Conservation (phyloP, 1,140 invertebrate genomes). For the Drosophila sechellia region DNA sequence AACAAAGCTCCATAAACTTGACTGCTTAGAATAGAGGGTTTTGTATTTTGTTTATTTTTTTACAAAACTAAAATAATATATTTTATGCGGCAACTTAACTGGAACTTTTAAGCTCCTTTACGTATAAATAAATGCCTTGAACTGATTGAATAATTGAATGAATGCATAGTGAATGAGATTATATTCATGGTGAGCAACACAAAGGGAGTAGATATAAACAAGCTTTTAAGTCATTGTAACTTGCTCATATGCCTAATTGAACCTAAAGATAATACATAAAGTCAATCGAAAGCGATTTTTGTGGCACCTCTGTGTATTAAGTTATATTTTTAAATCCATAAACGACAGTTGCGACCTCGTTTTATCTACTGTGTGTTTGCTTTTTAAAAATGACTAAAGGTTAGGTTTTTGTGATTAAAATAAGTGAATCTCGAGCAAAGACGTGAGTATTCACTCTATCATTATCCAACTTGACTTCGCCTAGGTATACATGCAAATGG, state of each 20-base stretch:
- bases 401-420: no score
- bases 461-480: background rate
- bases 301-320: slow-evolving; percentile 8
- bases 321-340: background rate
- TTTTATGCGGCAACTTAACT: background rate
- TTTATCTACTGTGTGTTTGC: slow-evolving; percentile 2
- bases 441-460: background rate
- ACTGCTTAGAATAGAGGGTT: background rate
- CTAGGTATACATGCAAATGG: background rate
- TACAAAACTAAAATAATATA: no score
- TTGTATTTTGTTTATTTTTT: no score
- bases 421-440: no score
- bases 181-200: background rate
- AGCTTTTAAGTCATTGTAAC: background rate
- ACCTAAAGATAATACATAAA: background rate
- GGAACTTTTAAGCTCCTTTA: background rate
- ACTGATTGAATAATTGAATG: background rate
- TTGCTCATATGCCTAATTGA: no score
- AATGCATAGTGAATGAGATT: background rate
- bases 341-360: background rate
- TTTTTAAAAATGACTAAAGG: background rate
- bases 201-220: no score
- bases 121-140: background rate
- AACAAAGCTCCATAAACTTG: background rate
- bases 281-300: background rate